Conservation (phyloP, 2,888 invertebrate genomes). For the Rhorus exstirpatorius region DNA sequence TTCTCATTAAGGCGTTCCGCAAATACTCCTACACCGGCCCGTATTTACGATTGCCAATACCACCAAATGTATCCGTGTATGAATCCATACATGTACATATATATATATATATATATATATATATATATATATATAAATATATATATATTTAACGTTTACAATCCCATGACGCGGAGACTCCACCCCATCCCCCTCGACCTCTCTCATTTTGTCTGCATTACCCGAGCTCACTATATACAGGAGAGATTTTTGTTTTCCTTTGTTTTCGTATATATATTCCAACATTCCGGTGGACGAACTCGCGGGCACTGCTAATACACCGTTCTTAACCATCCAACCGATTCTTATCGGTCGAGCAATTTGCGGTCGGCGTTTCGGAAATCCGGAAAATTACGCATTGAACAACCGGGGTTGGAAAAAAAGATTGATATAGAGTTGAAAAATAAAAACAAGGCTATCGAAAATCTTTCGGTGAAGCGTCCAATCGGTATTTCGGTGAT, state of each 20-base stretch:
- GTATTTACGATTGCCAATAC: constrained; percentile 38
- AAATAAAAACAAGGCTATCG: neutral
- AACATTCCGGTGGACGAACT: neutral
- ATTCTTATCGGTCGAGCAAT: constrained; percentile 39
- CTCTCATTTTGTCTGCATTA: constrained; percentile 18
- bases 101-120: neutral
- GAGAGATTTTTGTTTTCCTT: constrained; percentile 44
- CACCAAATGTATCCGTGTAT: neutral
- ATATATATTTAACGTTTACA: constrained; percentile 19
- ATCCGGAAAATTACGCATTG: neutral
- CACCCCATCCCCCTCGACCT: constrained; percentile 21
- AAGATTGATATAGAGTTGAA: neutral
- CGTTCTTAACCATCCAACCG: constrained; percentile 19
- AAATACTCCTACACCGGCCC: constrained; percentile 40
- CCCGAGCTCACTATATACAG: constrained; percentile 6
- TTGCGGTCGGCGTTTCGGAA: constrained; percentile 1
- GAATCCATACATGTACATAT: too few species aligned
- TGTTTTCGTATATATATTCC: constrained; percentile 20
- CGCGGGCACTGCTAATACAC: constrained; percentile 35
- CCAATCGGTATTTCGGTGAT: neutral
- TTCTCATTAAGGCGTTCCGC: constrained; percentile 60
- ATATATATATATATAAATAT: too few species aligned
- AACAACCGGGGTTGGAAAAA: neutral
- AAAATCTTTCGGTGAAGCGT: neutral
- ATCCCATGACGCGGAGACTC: constrained; percentile 25